These are phyloP conservation scores for Troides helena DNA, from an alignment of 2,888 invertebrate species.

Conservation along the genomic window DNA sequence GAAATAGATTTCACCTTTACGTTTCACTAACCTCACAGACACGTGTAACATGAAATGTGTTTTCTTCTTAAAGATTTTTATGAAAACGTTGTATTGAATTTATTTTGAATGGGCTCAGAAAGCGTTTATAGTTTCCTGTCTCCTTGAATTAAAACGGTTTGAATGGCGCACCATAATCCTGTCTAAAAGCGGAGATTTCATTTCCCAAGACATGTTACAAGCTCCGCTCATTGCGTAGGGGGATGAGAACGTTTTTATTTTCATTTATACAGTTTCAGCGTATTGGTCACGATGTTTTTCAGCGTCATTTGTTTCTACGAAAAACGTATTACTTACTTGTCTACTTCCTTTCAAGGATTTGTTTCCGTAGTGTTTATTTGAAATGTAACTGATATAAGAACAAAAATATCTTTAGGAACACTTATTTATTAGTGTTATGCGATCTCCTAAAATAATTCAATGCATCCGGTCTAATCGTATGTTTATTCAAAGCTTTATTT, in stretches of 20 bases:
- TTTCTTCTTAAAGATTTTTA: neutral
- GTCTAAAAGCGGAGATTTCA: conserved; percentile 6
- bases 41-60: neutral
- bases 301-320: too few relatives aligned
- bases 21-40: neutral
- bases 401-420: neutral
- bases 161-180: conserved; percentile 6
- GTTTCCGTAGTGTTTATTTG: too few relatives aligned
- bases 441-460: too few relatives aligned
- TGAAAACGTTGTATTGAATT: neutral
- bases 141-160: neutral
- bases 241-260: neutral
- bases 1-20: neutral
- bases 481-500: too few relatives aligned
- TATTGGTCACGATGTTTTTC: neutral
- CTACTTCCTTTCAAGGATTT: too few relatives aligned
- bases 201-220: neutral
- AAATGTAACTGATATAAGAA: too few relatives aligned
- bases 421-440: too few relatives aligned
- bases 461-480: too few relatives aligned
- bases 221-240: neutral
- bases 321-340: too few relatives aligned
- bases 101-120: neutral
- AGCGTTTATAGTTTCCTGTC: conserved; percentile 6
- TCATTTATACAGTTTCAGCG: neutral